Evolutionary conservation across 2,113 vertebrate genomes (phyloP), one percentile per base, ranked within the genome.

Genomic region (Cottus gobio): DNA sequence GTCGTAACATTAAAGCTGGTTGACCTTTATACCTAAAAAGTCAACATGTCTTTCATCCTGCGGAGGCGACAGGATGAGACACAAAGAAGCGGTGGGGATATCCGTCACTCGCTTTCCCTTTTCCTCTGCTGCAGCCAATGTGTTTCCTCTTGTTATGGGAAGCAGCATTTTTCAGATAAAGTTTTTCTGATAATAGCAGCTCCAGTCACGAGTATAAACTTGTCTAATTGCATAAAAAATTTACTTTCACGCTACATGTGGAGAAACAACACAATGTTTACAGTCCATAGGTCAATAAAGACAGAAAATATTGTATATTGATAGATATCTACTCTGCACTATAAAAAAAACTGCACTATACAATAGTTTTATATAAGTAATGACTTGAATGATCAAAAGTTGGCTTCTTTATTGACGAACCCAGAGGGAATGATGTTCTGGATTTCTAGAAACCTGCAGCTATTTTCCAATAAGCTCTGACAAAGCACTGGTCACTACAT

Each of bases 111-210:
- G 16, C 31, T 76, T 71, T 71, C 81, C 84, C 58, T 75, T 80
- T 92, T 85, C 84, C 87, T 88, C 71, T 73, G 58, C 24, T 26
- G 61, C 63, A 60, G 85, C 68, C 79, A n/a, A 50, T 65, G 68
- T 4, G 36, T 85, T 86, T 91, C 76, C 85, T 83, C 63, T 58
- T 6, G 36, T 28, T 78, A 46, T 66, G n/a, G 30, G 12, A 26
- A 64, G 28, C 60, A 64, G 50, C 26, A 48, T 26, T 68, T 78
- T 44, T 75, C 73, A 69, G 75, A 88, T 76, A 65, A 60, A 56
- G 44, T 3, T 20, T 69, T 75, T 50, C 65, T 52, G 61, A 71
- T 74, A 60, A 76, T 77, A 69, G 30, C 36, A 60, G 16, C 34
- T 63, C 8, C 24, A n/a, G 13, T 39, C 24, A 72, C 20, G 4